Percentiles rank a stretch among this genome's conserved stretches.
These are phyloP conservation scores for Panagrolaimus sp. DNA, from an alignment of 1,140 invertebrate genomes.

Conservation along the genomic window DNA sequence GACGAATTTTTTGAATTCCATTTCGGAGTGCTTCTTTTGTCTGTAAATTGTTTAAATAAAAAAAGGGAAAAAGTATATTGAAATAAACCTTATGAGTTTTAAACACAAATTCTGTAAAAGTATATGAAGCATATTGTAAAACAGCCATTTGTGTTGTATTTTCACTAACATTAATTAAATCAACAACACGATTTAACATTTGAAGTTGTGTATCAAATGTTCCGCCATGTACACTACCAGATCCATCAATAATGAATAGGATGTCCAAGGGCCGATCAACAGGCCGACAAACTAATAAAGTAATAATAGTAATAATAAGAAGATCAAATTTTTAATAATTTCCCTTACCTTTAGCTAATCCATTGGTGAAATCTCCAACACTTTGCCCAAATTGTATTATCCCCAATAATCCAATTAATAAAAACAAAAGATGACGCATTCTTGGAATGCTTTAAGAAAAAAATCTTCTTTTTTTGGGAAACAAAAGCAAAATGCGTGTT, in stretches of 20 bases:
- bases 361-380: background rate
- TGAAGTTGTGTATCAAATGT: constrained; percentile 53
- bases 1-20: constrained; percentile 32
- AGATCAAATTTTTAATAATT: too few relatives aligned
- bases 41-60: constrained; percentile 24
- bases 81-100: constrained; percentile 31
- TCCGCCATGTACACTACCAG: constrained; percentile 41
- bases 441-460: too few relatives aligned
- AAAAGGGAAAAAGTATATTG: background rate
- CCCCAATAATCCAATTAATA: too few relatives aligned
- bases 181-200: constrained; percentile 33
- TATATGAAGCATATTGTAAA: constrained; percentile 46
- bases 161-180: constrained; percentile 28
- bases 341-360: constrained; percentile 3
- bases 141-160: constrained; percentile 45
- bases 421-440: too few relatives aligned
- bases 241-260: constrained; percentile 42
- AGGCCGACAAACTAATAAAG: constrained; percentile 44
- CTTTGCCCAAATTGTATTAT: too few relatives aligned
- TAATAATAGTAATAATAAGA: background rate
- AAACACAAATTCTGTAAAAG: constrained; percentile 43
- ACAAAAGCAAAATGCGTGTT: too few relatives aligned
- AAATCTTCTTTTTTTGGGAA: too few relatives aligned
- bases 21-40: constrained; percentile 28
- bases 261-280: constrained; percentile 41